Evolutionary conservation across 2,888 invertebrate species (phyloP).

Genomic region (Leptopterna dolabrata): DNA sequence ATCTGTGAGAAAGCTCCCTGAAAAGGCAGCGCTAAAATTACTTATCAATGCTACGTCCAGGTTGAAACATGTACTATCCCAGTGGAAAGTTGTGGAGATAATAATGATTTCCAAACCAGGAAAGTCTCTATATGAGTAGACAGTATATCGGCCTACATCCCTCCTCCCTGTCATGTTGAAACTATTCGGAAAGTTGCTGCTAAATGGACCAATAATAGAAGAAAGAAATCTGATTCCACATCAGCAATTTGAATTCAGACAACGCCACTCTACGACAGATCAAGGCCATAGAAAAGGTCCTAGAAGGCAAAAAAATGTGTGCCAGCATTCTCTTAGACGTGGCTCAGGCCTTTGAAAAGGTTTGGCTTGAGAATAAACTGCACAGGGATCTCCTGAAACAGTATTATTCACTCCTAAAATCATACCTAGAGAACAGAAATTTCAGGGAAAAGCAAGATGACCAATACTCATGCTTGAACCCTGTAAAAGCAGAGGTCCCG

Average conservation of each 20-base stretch:
- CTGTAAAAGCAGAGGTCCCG: too few relatives aligned
- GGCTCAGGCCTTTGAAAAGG: too few relatives aligned
- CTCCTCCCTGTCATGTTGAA: background rate
- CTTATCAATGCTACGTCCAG: background rate
- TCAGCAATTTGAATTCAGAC: too few relatives aligned
- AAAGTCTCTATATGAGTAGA: background rate
- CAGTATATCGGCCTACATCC: background rate
- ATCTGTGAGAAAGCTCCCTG: too few relatives aligned
- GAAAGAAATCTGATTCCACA: too few relatives aligned
- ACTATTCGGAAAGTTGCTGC: too few relatives aligned
- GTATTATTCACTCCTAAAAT: background rate
- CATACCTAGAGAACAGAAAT: background rate
- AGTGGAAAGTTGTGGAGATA: background rate
- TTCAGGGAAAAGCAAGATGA: background rate
- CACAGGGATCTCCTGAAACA: background rate
- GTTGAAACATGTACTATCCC: background rate
- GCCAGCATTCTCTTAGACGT: background rate
- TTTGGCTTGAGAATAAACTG: background rate
- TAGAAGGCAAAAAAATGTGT: background rate
- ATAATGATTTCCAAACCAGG: background rate
- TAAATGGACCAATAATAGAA: too few relatives aligned
- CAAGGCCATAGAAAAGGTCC: background rate
- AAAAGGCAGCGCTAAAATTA: too few relatives aligned
- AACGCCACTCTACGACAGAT: too few relatives aligned
- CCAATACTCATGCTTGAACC: background rate